phyloP scores from a whole-genome alignment of 1,140 invertebrate species.

The Drosophila saltans region DNA sequence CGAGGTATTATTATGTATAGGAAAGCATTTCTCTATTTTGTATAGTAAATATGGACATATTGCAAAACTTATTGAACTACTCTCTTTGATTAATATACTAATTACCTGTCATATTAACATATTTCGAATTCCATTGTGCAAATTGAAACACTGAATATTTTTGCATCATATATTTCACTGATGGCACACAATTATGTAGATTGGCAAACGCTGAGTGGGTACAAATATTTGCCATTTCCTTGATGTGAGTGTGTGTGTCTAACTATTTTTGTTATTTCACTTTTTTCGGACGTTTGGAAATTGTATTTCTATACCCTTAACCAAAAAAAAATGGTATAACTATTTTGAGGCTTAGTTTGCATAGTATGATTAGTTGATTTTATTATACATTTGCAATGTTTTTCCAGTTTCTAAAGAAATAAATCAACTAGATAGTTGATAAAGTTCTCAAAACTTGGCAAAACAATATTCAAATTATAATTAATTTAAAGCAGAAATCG shows the following conservation, averaged over 20 bases:
- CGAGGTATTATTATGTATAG: too few relatives aligned
- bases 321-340: not conserved
- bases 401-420: too few relatives aligned
- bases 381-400: too few relatives aligned
- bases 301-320: conserved; percentile 41
- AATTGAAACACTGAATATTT: conserved; percentile 18
- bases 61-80: not conserved
- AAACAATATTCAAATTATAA: too few relatives aligned
- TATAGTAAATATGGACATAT: not conserved
- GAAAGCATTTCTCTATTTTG: too few relatives aligned
- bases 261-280: conserved; percentile 45
- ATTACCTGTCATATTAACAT: not conserved
- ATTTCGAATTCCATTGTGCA: not conserved
- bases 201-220: conserved; percentile 46
- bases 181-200: conserved; percentile 73
- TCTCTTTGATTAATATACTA: not conserved
- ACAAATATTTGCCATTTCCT: conserved; percentile 66
- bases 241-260: conserved; percentile 31
- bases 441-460: too few relatives aligned
- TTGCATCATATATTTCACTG: conserved; percentile 4
- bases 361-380: too few relatives aligned
- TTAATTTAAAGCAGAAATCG: too few relatives aligned
- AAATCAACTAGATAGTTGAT: too few relatives aligned
- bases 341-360: not conserved
- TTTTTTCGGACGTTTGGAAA: conserved; percentile 42